Evolutionary conservation across 1,140 invertebrate genomes (phyloP), one percentile per base, ranked within the genome.

Genomic region (Lutraria rhynchaena): DNA sequence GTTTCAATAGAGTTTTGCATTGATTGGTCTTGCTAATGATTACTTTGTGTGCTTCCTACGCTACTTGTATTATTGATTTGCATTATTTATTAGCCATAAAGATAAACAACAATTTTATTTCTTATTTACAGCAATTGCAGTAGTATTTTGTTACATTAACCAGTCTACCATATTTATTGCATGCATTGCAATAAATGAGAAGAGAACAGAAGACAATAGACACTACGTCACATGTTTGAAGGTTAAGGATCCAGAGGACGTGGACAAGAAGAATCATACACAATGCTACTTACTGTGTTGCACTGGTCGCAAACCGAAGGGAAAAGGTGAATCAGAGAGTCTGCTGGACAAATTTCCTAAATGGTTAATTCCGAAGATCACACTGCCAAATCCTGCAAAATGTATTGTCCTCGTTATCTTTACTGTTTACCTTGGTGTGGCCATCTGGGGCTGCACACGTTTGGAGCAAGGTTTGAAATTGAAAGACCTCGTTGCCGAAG

Each of bases 81-180:
- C n/a, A 41, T 5, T 5, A 15, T 15, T 7, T 15, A 41, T 7
- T 15, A 7, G 15, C 37, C 5, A 7, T 41, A 41, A 41, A 41
- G 5, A 41, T 15, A 41, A 7, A n/a, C n/a, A n/a, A n/a, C n/a
- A n/a, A n/a, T n/a, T n/a, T n/a, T n/a, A 2, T 41, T 9, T 31
- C 53, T 61, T 24, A 49, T 33, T 81, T 80, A 17, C 33, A 87
- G 86, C 80, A 22, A 24, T 87, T 17, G 86, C 86, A 4, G 82
- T 87, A 0, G 22, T 84, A 0, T 73, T 86, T n/a, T 86, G 85
- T 71, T 87, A 85, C 53, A 49, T 87, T 3, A 83, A 82, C 57
- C 81, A 86, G 27, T 63, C 76, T 33, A 80, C 82, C 0, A 67
- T 87, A 37, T 86, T 87, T 44, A 51, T 77, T 17, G 71, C 75